A percentile compares a stretch with the other conserved stretches of the same genome.
Conservation (phyloP, 2,888 invertebrate species). For the Epirrhoe tristata region DNA sequence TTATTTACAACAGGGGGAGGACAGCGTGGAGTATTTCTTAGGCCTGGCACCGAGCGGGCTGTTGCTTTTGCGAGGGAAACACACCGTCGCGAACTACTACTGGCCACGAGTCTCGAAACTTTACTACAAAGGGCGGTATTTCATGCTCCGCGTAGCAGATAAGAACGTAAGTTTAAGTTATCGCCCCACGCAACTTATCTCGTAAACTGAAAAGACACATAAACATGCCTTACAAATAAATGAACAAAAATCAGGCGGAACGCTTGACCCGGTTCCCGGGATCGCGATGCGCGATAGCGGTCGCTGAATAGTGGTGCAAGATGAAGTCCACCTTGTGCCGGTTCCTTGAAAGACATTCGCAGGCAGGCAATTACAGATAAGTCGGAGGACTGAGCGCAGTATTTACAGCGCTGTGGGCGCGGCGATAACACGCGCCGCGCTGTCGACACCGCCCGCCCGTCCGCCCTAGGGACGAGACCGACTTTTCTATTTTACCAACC, state of each 20-base stretch:
- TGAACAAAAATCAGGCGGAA: slow-evolving; percentile 61
- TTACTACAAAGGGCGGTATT: slow-evolving; percentile 98
- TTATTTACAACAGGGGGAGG: slow-evolving; percentile 91
- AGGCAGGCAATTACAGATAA: slow-evolving; percentile 85
- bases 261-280: slow-evolving; percentile 75
- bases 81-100: slow-evolving; percentile 98
- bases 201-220: slow-evolving; percentile 26
- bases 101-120: slow-evolving; percentile 99
- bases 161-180: slow-evolving; percentile 92
- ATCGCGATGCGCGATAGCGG: slow-evolving; percentile 66
- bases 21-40: slow-evolving; percentile 97
- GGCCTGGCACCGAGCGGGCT: slow-evolving; percentile 98
- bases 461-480: slow-evolving; percentile 41
- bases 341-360: slow-evolving; percentile 83
- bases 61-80: slow-evolving; percentile 96
- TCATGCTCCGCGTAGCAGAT: slow-evolving; percentile 97
- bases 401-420: slow-evolving; percentile 78
- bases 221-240: slow-evolving; percentile 54
- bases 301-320: slow-evolving; percentile 76
- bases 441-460: slow-evolving; percentile 42
- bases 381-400: slow-evolving; percentile 77
- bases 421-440: slow-evolving; percentile 59
- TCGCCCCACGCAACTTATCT: slow-evolving; percentile 30
- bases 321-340: slow-evolving; percentile 76
- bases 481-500: slow-evolving; percentile 46